Evolutionary conservation across 2,888 invertebrate species (phyloP).

Genomic region (Meiosimyza platycephala): DNA sequence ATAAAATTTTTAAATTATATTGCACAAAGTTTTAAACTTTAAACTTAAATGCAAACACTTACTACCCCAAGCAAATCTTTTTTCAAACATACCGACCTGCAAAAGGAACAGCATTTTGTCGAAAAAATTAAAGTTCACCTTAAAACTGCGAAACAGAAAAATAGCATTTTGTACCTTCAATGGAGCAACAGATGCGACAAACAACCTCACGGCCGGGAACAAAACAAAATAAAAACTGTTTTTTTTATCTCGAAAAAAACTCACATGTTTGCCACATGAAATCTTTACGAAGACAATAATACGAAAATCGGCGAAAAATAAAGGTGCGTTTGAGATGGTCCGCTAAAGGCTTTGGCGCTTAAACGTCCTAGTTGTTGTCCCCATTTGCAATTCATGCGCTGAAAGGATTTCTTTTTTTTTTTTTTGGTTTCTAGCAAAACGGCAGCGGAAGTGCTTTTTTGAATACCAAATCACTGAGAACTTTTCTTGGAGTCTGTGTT

Average conservation of each 20-base stretch:
- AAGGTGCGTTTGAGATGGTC: slow-evolving; percentile 6
- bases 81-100: too few relatives aligned
- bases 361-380: slow-evolving; percentile 9
- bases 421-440: too few relatives aligned
- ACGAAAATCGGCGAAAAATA: slow-evolving; percentile 17
- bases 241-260: background rate
- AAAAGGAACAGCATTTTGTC: too few relatives aligned
- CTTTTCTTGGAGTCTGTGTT: too few relatives aligned
- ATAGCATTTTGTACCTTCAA: background rate
- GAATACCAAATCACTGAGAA: too few relatives aligned
- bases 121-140: too few relatives aligned
- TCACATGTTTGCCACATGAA: slow-evolving; percentile 3
- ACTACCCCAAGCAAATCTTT: too few relatives aligned
- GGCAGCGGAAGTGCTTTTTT: too few relatives aligned
- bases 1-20: too few relatives aligned
- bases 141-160: background rate
- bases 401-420: background rate
- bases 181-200: slow-evolving; percentile 60
- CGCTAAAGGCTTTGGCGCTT: background rate
- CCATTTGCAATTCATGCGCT: slow-evolving; percentile 30
- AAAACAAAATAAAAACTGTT: background rate
- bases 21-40: too few relatives aligned
- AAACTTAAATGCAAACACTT: too few relatives aligned
- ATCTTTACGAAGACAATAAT: slow-evolving; percentile 23
- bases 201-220: slow-evolving; percentile 52